Base-by-base conservation (phyloP, 2,888 invertebrate genomes). In the Acronicta leporina region DNA sequence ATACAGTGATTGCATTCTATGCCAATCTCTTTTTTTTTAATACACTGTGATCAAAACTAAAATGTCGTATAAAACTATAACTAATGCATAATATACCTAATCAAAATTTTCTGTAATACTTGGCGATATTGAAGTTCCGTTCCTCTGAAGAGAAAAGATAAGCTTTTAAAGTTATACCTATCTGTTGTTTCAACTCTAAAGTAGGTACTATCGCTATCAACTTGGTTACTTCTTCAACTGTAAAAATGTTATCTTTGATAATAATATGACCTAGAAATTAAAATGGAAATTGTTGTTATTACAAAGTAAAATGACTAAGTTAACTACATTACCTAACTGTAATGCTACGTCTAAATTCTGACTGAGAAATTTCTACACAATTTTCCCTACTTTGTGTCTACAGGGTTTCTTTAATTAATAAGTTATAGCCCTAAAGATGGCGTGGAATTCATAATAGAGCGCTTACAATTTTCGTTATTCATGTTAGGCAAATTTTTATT, bases 401-500 rank as follows among this genome's bases (percentile, higher is more conserved):
- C 57, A 15, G 40, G 41, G 33, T 35, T 52, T 38, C 55, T 57
- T 69, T 56, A 58, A 52, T 74, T 60, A 69, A 58, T 69, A 53
- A 55, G 55, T 68, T 62, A 73, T 20, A 30, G 48, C 40, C 46
- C 20, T 30, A 70, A 64, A 62, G 61, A 75, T 56, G 63, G 50
- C 56, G 47, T 59, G 14, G 58, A 71, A 75, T 69, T 58, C 47
- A 46, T 52, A 69, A 64, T 64, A 52, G 16, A 58, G 41, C n/a
- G 58, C 53, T 63, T 50, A 44, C 15, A 71, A 51, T 61, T 75
- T 45, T 50, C 42, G 48, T 62, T 57, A 57, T 60, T 49, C 35
- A 43, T 8, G 40, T 33, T 27, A 38, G 25, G 25, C 7, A 61
- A 41, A 53, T 57, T 75, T 60, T 60, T 52, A 41, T 53, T 53